Evolutionary conservation across 2,888 invertebrate genomes (phyloP).

Genomic region (Protonemura montana): DNA sequence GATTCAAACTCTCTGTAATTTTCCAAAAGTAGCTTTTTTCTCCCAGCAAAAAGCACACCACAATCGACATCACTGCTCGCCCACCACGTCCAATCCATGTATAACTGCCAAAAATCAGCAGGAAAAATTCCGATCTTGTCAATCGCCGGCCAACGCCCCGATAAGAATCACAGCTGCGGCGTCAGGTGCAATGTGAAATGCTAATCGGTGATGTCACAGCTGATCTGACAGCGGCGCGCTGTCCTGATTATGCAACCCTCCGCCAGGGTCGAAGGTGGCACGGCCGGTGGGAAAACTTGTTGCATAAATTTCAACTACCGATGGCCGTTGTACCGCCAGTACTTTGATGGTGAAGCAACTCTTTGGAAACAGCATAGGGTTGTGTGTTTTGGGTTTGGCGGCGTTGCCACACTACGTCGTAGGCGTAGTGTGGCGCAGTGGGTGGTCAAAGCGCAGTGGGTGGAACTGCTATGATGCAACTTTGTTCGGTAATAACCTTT

Average conservation of each 20-base stretch:
- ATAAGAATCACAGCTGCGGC: not conserved
- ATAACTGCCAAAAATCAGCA: not conserved
- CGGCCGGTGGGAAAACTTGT: not conserved
- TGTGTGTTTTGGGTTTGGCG: no score
- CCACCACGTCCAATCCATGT: no score
- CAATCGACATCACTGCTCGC: no score
- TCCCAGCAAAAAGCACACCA: no score
- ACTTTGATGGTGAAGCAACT: not conserved
- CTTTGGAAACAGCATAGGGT: not conserved
- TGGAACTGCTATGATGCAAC: no score
- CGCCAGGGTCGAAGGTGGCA: not conserved
- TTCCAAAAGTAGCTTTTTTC: no score
- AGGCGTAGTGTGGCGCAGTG: no score
- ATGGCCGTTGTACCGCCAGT: not conserved
- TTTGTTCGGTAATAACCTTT: no score
- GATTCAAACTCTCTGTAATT: no score
- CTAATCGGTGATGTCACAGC: not conserved
- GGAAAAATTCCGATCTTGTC: not conserved
- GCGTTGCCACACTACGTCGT: no score
- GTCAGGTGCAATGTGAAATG: not conserved
- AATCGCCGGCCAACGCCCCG: not conserved
- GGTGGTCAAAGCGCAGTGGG: no score
- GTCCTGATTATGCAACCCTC: not conserved
- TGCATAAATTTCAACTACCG: not conserved
- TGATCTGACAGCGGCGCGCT: not conserved